phyloP scores from a whole-genome alignment of 2,113 vertebrate species.

The Petaurus breviceps region DNA sequence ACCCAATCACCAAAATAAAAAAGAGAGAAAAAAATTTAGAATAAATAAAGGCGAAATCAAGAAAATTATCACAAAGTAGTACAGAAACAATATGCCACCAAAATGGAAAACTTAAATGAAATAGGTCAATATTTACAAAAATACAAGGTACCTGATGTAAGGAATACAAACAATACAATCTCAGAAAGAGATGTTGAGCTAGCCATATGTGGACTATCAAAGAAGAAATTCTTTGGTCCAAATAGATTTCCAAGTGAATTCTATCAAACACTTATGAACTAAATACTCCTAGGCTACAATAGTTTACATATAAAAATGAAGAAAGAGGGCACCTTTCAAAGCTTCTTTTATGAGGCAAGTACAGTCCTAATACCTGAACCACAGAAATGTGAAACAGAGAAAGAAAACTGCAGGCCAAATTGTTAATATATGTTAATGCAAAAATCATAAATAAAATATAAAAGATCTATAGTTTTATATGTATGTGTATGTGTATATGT shows the following conservation, averaged over 20 bases:
- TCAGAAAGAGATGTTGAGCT: not conserved
- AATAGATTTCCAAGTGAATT: not conserved
- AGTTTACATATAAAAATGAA: not conserved
- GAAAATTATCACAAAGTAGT: not conserved
- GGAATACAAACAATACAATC: not conserved
- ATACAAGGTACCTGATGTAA: not conserved
- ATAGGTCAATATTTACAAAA: not conserved
- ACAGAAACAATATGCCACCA: not conserved
- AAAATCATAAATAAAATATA: not conserved
- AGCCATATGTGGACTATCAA: not conserved
- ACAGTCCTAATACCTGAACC: not conserved
- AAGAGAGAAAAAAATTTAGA: not conserved
- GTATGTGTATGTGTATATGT: not conserved
- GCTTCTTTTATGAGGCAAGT: not conserved
- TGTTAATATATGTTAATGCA: not conserved
- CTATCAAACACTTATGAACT: not conserved
- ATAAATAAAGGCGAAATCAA: not conserved
- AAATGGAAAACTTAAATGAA: not conserved
- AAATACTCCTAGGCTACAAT: not conserved
- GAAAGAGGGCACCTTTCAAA: not conserved
- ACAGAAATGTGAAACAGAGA: not conserved
- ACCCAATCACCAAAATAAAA: not conserved
- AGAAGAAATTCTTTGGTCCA: not conserved
- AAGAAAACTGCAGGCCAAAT: not conserved
- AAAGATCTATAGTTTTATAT: not conserved